A percentile compares a stretch with the other conserved stretches of the same genome.
These are phyloP conservation scores for Molossus alvarezi DNA, from an alignment of 2,797 vertebrate genomes.

Conservation along the genomic window DNA sequence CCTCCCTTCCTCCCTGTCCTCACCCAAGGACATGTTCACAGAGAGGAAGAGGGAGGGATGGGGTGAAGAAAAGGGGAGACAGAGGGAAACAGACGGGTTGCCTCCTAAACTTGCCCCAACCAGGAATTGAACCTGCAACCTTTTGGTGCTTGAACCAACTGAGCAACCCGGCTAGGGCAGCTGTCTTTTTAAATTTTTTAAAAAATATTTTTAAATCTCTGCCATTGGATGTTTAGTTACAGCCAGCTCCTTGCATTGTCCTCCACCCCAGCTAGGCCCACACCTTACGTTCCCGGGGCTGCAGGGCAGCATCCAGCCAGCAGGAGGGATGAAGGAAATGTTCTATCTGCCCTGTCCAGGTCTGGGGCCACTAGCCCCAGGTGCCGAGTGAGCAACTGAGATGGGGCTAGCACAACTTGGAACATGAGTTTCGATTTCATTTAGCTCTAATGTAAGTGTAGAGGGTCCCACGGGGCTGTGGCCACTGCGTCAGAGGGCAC, in stretches of 20 bases:
- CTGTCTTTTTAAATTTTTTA: neutral
- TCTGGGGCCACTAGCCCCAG: neutral
- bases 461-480: neutral
- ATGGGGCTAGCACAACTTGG: neutral
- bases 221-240: neutral
- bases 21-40: neutral
- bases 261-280: neutral
- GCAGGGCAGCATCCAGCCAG: neutral
- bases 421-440: constrained; percentile 26
- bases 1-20: neutral
- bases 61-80: no score
- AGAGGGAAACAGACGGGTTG: neutral
- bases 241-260: neutral
- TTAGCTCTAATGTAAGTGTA: constrained; percentile 60
- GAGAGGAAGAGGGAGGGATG: no score
- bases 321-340: neutral
- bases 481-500: neutral
- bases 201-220: neutral
- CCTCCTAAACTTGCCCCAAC: neutral
- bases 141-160: neutral
- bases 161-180: neutral
- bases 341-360: accelerated
- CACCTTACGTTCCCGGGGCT: accelerated
- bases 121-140: neutral
- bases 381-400: neutral